phyloP scores from a whole-genome alignment of 2,888 invertebrate species.

The Busseola fusca region DNA sequence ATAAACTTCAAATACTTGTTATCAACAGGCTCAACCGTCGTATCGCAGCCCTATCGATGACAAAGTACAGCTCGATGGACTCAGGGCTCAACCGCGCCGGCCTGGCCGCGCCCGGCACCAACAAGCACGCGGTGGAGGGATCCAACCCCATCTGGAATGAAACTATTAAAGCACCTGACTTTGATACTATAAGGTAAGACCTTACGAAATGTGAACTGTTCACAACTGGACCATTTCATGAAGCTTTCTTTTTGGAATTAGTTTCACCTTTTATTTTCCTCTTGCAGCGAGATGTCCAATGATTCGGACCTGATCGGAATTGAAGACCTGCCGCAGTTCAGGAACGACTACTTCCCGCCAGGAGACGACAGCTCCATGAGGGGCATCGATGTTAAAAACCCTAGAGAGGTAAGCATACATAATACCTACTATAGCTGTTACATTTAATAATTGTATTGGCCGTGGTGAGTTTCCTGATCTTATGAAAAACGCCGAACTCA shows the following conservation, averaged over 20 bases:
- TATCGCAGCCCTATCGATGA: slow-evolving; percentile 90
- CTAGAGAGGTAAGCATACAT: slow-evolving; percentile 11
- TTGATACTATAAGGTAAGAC: slow-evolving; percentile 87
- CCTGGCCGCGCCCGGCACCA: slow-evolving; percentile 90
- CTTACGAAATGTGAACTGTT: neutral
- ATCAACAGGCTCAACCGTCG: slow-evolving; percentile 87
- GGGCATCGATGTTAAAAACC: slow-evolving; percentile 40
- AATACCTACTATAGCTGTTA: neutral
- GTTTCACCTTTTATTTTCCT: slow-evolving; percentile 20
- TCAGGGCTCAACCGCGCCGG: slow-evolving; percentile 89
- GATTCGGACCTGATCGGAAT: slow-evolving; percentile 91
- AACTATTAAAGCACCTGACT: slow-evolving; percentile 83
- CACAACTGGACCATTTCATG: neutral
- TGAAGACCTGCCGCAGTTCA: slow-evolving; percentile 91
- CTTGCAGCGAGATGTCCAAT: slow-evolving; percentile 88
- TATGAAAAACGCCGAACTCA: too few species aligned
- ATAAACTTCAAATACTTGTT: neutral
- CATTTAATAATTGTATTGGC: too few species aligned
- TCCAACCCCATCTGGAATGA: slow-evolving; percentile 92
- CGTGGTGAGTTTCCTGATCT: too few species aligned
- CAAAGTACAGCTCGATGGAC: slow-evolving; percentile 90
- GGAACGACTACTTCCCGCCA: slow-evolving; percentile 77
- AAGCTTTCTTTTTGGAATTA: too few species aligned
- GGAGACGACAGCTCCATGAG: slow-evolving; percentile 54
- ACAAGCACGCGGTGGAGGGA: slow-evolving; percentile 91